Percentiles rank a stretch among this genome's conserved stretches.
Evolutionary conservation across 2,797 vertebrate species (phyloP).

Genomic region (Telmatherina bonti): DNA sequence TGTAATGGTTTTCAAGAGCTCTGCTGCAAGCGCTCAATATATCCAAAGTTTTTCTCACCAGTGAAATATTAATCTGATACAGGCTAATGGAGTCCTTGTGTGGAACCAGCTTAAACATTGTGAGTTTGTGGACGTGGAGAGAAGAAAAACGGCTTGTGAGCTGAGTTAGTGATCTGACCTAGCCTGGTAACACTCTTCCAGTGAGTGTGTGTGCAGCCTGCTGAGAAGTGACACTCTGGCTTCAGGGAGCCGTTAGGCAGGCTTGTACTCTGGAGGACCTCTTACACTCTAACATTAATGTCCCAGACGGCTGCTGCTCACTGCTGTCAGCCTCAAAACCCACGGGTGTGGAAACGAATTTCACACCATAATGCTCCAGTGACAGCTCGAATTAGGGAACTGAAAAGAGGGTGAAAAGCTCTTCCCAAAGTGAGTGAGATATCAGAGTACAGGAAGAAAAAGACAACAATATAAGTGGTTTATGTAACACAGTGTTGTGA

Average conservation of each 20-base stretch:
- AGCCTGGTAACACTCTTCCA: conserved; percentile 47
- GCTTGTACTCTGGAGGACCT: conserved; percentile 61
- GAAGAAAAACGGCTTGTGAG: conserved; percentile 40
- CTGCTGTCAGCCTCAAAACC: conserved; percentile 66
- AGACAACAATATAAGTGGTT: conserved; percentile 68
- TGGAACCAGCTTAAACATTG: conserved; percentile 27
- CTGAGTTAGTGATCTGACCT: conserved; percentile 29
- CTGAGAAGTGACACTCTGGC: conserved; percentile 51
- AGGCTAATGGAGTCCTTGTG: conserved; percentile 56
- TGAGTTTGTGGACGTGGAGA: conserved; percentile 30
- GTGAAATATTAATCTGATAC: conserved; percentile 54
- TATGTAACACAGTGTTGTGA: conserved; percentile 65
- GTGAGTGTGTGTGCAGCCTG: conserved; percentile 23
- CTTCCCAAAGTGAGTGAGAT: conserved; percentile 57
- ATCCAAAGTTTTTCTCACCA: conserved; percentile 44
- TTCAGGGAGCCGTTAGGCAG: conserved; percentile 47
- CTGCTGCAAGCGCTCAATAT: conserved; percentile 47
- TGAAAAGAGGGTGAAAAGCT: conserved; percentile 56
- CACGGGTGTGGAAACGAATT: conserved; percentile 67
- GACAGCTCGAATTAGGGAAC: conserved; percentile 59
- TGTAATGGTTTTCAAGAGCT: conserved; percentile 63
- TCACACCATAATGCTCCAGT: conserved; percentile 69
- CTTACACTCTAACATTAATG: conserved; percentile 61
- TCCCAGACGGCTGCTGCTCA: conserved; percentile 65
- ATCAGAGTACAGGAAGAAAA: conserved; percentile 66